A percentile compares a stretch with the other conserved stretches of the same genome.
These are phyloP conservation scores for Lordiphosa andalusiaca DNA, from an alignment of 2,888 invertebrate species.

Conservation along the genomic window DNA sequence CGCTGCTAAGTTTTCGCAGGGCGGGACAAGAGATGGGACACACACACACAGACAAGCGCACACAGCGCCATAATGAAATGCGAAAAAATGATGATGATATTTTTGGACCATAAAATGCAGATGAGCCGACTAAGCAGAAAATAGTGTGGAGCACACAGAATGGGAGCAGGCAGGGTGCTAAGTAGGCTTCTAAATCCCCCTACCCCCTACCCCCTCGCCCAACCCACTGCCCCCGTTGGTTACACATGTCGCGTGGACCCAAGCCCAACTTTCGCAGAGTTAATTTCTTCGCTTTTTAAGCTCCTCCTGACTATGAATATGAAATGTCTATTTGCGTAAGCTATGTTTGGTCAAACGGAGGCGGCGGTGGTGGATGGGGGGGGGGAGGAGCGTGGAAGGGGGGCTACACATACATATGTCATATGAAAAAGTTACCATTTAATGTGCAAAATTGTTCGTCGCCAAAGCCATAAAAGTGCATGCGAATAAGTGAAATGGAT, in stretches of 20 bases:
- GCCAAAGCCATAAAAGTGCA: conserved; percentile 72
- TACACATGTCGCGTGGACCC: conserved; percentile 53
- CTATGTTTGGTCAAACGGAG: conserved; percentile 57
- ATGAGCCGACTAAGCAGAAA: conserved; percentile 77
- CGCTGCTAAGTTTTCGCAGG: conserved; percentile 67
- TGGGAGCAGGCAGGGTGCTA: conserved; percentile 17
- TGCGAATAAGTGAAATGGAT: conserved; percentile 70
- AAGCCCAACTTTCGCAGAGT: conserved; percentile 32
- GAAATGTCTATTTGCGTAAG: conserved; percentile 71
- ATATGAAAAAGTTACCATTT: conserved; percentile 68
- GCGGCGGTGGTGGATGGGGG: conserved; percentile 12
- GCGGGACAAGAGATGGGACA: conserved; percentile 14
- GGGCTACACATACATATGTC: conserved; percentile 60
- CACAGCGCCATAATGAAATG: conserved; percentile 63
- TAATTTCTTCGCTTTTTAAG: conserved; percentile 72
- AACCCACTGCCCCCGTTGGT: not conserved
- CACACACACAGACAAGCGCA: conserved; percentile 32
- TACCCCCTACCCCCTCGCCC: no score
- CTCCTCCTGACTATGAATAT: conserved; percentile 68
- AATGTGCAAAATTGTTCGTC: conserved; percentile 70
- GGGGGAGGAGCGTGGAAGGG: not conserved
- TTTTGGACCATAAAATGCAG: conserved; percentile 77
- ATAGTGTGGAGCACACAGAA: conserved; percentile 50
- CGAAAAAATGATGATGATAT: conserved; percentile 76
- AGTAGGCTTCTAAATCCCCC: conserved; percentile 30